Base-by-base conservation (phyloP, 2,113 vertebrate genomes). In the Alces alces region DNA sequence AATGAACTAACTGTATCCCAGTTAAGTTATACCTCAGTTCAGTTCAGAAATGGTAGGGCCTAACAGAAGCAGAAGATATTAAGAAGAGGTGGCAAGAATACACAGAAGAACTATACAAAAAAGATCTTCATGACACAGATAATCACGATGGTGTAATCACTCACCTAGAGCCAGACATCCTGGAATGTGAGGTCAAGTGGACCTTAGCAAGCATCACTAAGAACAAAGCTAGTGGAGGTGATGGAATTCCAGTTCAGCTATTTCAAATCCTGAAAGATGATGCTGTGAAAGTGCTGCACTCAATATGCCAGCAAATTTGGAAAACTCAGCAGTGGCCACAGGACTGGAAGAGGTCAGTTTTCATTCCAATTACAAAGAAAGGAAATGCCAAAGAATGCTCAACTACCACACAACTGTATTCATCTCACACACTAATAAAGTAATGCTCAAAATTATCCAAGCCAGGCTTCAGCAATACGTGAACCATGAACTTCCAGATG, bases 401-500 rank as follows among this genome's bases (percentile, higher is more conserved):
- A 33, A 64, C 30, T 64, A 64, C 28, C 0, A 0, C 60, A 64
- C 60, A 64, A 64, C 33, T 64, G 60, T 3, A 64, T 30, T 64
- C 60, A 64, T 33, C 30, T 64, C 30, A 16, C 60, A 64, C 2
- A 1, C 30, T 64, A 33, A 30, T 33, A 33, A 64, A 64, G 60
- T 64, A 33, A 33, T 33, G 60, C 14, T 17, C 14, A 64, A 64
- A 64, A 33, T 33, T 33, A 30, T 8, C 15, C 30, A 64, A 64
- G 60, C 3, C 6, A 64, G 60, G 14, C 60, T 64, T 64, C 60
- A 64, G 30, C 14, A 64, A 33, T 64, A 61, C 0, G 1, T 64
- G 14, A 64, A 64, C 60, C 0, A 0, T 33, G 30, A 64, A 64
- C 14, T 61, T 4, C 60, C 28, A 15, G 60, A 16, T 16, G 14